These are phyloP conservation scores for Orthosia gracilis DNA, from an alignment of 2,888 invertebrate genomes.

Conservation along the genomic window DNA sequence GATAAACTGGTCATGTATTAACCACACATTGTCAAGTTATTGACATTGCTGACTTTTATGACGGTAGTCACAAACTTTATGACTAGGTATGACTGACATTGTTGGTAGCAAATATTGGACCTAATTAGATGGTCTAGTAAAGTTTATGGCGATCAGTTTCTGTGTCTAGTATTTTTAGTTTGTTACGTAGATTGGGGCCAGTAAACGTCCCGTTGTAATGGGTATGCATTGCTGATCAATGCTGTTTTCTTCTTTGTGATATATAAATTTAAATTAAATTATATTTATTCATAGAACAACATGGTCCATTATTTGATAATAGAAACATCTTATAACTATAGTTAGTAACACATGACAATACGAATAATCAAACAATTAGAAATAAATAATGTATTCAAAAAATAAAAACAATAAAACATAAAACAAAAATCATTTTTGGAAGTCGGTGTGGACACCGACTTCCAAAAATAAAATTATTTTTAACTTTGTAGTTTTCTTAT, in stretches of 20 bases:
- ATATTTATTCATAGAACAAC: too few species aligned
- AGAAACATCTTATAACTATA: too few species aligned
- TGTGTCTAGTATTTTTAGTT: conserved; percentile 6
- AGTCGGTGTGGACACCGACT: too few species aligned
- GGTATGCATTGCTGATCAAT: not conserved
- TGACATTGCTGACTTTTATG: conserved; percentile 27
- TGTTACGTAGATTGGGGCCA: not conserved
- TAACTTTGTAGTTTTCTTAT: too few species aligned
- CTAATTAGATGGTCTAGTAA: not conserved
- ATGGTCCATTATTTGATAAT: too few species aligned
- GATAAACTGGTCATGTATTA: conserved; percentile 7
- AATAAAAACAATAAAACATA: too few species aligned
- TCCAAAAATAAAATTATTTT: too few species aligned
- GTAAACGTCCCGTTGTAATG: not conserved
- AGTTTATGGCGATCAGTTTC: conserved; percentile 32
- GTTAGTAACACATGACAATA: too few species aligned
- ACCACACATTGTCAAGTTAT: conserved; percentile 34
- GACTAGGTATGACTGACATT: not conserved
- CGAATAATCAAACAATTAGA: too few species aligned
- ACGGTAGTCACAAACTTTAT: conserved; percentile 30
- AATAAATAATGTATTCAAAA: too few species aligned
- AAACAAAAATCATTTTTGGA: too few species aligned
- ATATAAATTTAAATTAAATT: too few species aligned
- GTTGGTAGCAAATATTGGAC: conserved; percentile 33
- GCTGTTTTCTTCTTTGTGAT: not conserved